phyloP scores from a whole-genome alignment of 2,113 vertebrate species.

The Isurus oxyrinchus region DNA sequence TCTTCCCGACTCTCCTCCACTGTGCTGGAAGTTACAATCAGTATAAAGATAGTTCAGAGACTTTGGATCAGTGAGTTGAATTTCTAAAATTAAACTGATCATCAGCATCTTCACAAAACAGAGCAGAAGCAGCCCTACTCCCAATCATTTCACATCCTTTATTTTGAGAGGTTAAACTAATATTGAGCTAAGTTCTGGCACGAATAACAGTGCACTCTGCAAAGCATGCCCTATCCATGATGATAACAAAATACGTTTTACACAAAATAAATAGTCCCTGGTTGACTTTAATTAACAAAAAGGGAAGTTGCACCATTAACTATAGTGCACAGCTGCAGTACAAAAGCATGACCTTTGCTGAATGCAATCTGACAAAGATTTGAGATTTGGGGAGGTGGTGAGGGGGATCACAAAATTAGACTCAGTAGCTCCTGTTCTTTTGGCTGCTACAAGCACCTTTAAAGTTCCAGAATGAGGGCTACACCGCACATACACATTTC shows the following conservation, averaged over 20 bases:
- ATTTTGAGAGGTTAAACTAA: not conserved
- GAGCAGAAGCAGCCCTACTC: not conserved
- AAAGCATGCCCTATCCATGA: not conserved
- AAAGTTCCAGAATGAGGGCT: too few relatives aligned
- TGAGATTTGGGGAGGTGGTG: not conserved
- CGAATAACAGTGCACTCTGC: not conserved
- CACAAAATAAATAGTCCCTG: not conserved
- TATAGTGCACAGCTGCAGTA: not conserved
- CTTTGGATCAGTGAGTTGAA: not conserved
- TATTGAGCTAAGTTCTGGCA: not conserved
- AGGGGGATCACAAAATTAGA: too few relatives aligned
- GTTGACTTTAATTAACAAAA: not conserved
- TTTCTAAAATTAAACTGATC: not conserved
- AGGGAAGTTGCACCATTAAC: not conserved
- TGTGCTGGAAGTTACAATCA: not conserved
- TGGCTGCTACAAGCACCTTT: too few relatives aligned
- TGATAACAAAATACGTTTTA: not conserved
- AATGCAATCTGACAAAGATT: not conserved
- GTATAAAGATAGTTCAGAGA: not conserved
- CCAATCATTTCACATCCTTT: not conserved
- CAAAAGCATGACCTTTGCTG: not conserved
- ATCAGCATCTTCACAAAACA: not conserved
- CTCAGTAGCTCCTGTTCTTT: too few relatives aligned
- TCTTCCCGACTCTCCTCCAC: not conserved
- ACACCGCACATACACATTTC: too few relatives aligned